Percentiles rank a stretch among this genome's conserved stretches.
phyloP scores from a whole-genome alignment of 2,888 invertebrate genomes.

The Scaptomyza caliginosa region DNA sequence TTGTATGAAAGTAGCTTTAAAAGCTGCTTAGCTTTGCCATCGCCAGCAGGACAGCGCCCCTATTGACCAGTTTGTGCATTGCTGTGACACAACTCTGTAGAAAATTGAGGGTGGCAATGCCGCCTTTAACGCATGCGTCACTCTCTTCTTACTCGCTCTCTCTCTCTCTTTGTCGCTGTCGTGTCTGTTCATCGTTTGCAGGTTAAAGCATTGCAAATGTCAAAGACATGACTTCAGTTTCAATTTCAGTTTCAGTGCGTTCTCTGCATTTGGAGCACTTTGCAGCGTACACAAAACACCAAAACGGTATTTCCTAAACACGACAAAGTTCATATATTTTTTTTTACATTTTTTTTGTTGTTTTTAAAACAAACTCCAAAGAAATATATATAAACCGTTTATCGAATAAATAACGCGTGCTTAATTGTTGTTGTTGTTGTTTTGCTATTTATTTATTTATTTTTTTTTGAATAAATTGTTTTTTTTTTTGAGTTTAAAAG shows the following conservation, averaged over 20 bases:
- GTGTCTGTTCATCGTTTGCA: slow-evolving; percentile 26
- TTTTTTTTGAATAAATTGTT: slow-evolving; percentile 1
- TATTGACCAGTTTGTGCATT: slow-evolving; percentile 1
- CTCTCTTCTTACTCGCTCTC: slow-evolving; percentile 5
- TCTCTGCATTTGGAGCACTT: slow-evolving; percentile 56
- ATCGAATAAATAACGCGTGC: slow-evolving; percentile 8
- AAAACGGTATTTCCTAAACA: slow-evolving; percentile 35
- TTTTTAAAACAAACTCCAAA: background rate
- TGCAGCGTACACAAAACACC: slow-evolving; percentile 24
- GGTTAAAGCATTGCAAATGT: slow-evolving; percentile 51
- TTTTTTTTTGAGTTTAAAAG: slow-evolving; percentile 11
- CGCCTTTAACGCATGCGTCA: slow-evolving; percentile 26
- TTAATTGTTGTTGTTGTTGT: background rate
- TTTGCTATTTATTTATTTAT: background rate
- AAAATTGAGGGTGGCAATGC: slow-evolving; percentile 32
- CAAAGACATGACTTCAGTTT: slow-evolving; percentile 55
- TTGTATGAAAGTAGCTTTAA: background rate
- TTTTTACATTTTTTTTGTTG: background rate
- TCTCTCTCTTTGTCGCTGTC: slow-evolving; percentile 20
- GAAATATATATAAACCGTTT: slow-evolving; percentile 2
- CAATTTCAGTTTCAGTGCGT: slow-evolving; percentile 61
- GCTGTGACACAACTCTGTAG: background rate
- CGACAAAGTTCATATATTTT: slow-evolving; percentile 17
- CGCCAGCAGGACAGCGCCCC: slow-evolving; percentile 5
- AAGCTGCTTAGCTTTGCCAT: background rate